Percentiles rank a stretch among this genome's conserved stretches.
These are phyloP conservation scores for Ceratoteleas bidentatus DNA, from an alignment of 1,140 invertebrate species.

Conservation along the genomic window DNA sequence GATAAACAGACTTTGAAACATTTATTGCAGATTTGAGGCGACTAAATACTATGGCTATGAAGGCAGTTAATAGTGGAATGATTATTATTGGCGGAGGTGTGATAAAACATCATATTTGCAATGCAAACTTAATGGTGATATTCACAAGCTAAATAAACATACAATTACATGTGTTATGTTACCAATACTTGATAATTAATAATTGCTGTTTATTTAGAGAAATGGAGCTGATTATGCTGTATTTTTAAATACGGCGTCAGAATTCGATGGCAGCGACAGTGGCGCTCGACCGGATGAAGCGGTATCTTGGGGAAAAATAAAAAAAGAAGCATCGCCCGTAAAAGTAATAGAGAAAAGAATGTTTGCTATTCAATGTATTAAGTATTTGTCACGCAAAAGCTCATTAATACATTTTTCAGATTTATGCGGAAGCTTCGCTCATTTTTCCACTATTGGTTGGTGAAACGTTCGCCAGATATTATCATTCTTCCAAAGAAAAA, in stretches of 20 bases:
- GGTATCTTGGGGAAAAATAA: slow-evolving; percentile 90
- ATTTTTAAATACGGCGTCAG: slow-evolving; percentile 97
- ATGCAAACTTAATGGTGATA: slow-evolving; percentile 96
- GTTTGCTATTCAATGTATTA: too few relatives aligned
- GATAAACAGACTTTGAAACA: too few relatives aligned
- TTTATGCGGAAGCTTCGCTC: slow-evolving; percentile 97
- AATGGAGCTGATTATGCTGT: slow-evolving; percentile 99
- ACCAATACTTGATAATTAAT: too few relatives aligned
- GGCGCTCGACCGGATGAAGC: slow-evolving; percentile 99
- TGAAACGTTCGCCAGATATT: slow-evolving; percentile 94
- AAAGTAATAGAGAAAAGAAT: slow-evolving; percentile 82
- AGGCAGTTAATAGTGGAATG: slow-evolving; percentile 96
- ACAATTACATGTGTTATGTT: too few relatives aligned
- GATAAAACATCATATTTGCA: slow-evolving; percentile 99
- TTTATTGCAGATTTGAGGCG: too few relatives aligned
- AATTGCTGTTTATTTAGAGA: slow-evolving; percentile 82
- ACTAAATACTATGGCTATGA: too few relatives aligned
- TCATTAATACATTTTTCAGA: slow-evolving; percentile 75
- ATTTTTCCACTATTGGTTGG: slow-evolving; percentile 97
- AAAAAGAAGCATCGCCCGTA: slow-evolving; percentile 92
- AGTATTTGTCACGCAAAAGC: too few relatives aligned
- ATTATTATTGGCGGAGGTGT: slow-evolving; percentile 98
- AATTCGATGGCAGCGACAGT: slow-evolving; percentile 99
- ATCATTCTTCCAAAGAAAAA: slow-evolving; percentile 68
- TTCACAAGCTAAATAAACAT: too few relatives aligned